Evolutionary conservation across 2,113 vertebrate species (phyloP).

Genomic region (Fregata magnificens): DNA sequence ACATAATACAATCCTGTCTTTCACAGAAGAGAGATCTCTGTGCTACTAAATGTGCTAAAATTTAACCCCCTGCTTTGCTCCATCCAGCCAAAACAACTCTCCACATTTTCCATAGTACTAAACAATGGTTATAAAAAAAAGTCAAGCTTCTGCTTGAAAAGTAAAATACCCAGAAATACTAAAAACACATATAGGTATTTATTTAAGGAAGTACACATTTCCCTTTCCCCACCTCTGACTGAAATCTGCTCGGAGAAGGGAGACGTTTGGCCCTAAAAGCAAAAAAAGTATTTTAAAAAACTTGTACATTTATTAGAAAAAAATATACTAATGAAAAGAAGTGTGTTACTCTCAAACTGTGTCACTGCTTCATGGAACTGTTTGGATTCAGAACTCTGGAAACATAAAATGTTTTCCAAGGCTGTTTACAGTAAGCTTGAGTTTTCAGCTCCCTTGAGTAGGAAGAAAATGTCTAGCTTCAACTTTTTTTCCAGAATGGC

Average conservation of each 20-base stretch:
- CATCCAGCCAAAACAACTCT: conserved; percentile 43
- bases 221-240: conserved; percentile 23
- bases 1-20: conserved; percentile 73
- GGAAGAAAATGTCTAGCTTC: conserved; percentile 5
- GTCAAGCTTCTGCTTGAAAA: not conserved
- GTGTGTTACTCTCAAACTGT: not conserved
- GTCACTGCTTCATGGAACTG: conserved; percentile 7
- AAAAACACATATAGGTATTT: conserved; percentile 19
- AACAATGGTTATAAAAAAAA: not conserved
- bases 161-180: not conserved
- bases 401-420: conserved; percentile 24
- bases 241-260: not conserved
- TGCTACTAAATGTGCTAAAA: conserved; percentile 63
- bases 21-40: conserved; percentile 56
- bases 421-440: conserved; percentile 53
- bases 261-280: conserved; percentile 18
- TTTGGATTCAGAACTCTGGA: conserved; percentile 48
- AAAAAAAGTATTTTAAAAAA: not conserved
- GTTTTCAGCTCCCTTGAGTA: conserved; percentile 22
- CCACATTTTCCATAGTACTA: conserved; percentile 48
- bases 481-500: not conserved
- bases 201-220: conserved; percentile 56
- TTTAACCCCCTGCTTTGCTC: conserved; percentile 61
- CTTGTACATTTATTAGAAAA: not conserved
- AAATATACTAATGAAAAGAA: not conserved